Base-by-base conservation (phyloP, 2,113 vertebrate genomes). In the Macquaria ambigua region DNA sequence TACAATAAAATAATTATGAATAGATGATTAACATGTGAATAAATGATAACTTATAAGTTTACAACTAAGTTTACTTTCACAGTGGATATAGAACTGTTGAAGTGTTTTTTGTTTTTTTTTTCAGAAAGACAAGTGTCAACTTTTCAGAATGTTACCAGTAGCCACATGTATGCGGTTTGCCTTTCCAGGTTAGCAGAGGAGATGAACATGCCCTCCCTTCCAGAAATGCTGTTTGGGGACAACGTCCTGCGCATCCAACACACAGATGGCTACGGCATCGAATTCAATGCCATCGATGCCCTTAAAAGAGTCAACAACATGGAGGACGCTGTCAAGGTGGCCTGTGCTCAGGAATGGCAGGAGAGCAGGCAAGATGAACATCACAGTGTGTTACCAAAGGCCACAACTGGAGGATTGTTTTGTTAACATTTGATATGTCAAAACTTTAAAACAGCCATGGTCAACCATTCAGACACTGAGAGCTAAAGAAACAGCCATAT, bases 201-300 rank as follows among this genome's bases (percentile, higher is more conserved):
- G 82, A 94, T 99, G 89, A 96, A 95, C 56, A 97, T 99, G 97
- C 98, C 98, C 1, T 97, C 97, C 52, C 96, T 99, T 31, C 98
- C 98, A 6, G 98, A 99, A 95, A 99, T 99, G 98, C 95, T 99
- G 95, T 99, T 99, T 91, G 98, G 98, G 71, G 97, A 99, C 92
- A 99, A 99, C 16, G 88, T 99, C 28, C 93, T 99, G 77, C 96
- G 96, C 79, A 97, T 99, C 93, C 97, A 97, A 73, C 98, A 99
- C 66, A 88, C 91, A 1, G 95, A 93, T 11, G 96, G 97, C 34
- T 99, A 97, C 81, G 98, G 98, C 63, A 98, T 99, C 23, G 97
- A 99, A 77, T 99, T 99, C 92, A 99, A 98, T 68, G 98, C 98
- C 73, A 96, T 96, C 2, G 97, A 99, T 86, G 97, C 98, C 48